These are phyloP conservation scores for Osmerus eperlanus DNA, from an alignment of 2,113 vertebrate species.

Conservation along the genomic window DNA sequence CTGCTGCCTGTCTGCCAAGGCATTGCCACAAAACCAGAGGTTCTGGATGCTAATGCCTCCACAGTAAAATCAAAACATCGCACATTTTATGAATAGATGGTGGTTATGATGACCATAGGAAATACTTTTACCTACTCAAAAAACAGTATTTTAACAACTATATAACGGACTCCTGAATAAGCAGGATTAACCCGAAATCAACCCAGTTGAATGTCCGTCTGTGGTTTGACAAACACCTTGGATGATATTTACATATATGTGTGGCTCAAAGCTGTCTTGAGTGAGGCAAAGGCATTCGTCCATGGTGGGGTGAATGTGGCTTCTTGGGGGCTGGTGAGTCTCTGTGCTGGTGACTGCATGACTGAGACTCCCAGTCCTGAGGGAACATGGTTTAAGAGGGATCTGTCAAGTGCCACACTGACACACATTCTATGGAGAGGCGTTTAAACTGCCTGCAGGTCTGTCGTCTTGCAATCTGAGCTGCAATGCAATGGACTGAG, in stretches of 20 bases:
- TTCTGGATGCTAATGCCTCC: not conserved
- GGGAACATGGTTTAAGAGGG: not conserved
- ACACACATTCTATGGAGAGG: not conserved
- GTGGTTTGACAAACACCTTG: too few relatives aligned
- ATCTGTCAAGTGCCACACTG: not conserved
- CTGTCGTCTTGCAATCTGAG: not conserved
- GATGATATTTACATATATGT: too few relatives aligned
- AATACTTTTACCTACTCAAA: not conserved
- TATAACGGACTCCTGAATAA: too few relatives aligned
- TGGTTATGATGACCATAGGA: not conserved
- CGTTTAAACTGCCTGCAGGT: not conserved
- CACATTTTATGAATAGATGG: not conserved
- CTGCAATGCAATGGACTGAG: not conserved
- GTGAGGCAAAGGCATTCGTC: too few relatives aligned
- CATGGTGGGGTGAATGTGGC: too few relatives aligned
- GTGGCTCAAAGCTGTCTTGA: too few relatives aligned
- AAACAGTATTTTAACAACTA: not conserved
- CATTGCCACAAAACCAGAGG: not conserved
- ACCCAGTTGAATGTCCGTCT: too few relatives aligned
- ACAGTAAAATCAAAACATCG: not conserved
- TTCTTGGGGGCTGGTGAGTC: too few relatives aligned
- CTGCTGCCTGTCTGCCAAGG: conserved; percentile 1
- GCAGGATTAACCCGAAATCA: too few relatives aligned
- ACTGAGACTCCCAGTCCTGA: not conserved
- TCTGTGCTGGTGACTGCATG: too few relatives aligned